Conservation (phyloP, 2,888 invertebrate species). For the Prosopocoilus inquinatus region DNA sequence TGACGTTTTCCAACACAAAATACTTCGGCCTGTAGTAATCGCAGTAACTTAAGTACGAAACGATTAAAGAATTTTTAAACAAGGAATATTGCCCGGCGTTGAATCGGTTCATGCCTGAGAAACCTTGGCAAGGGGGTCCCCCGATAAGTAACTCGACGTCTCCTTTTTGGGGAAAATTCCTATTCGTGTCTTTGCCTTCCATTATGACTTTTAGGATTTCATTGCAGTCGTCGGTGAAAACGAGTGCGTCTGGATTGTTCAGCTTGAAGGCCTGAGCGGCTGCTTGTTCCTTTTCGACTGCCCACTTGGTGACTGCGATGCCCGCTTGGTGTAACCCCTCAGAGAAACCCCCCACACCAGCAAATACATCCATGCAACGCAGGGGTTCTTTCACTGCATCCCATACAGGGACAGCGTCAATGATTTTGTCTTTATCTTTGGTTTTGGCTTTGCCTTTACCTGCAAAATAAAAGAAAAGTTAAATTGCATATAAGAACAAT, state of each 20-base stretch:
- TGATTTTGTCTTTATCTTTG: background rate
- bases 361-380: slow-evolving; percentile 76
- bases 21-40: slow-evolving; percentile 80
- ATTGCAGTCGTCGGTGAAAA: slow-evolving; percentile 84
- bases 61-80: slow-evolving; percentile 83
- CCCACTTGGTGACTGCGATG: slow-evolving; percentile 72
- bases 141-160: slow-evolving; percentile 83
- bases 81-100: slow-evolving; percentile 79
- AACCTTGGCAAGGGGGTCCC: slow-evolving; percentile 88
- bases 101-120: slow-evolving; percentile 87
- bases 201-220: slow-evolving; percentile 66
- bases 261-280: slow-evolving; percentile 78
- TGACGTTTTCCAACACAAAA: slow-evolving; percentile 81
- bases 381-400: slow-evolving; percentile 52
- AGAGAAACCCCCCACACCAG: slow-evolving; percentile 82
- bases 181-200: slow-evolving; percentile 50
- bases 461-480: slow-evolving; percentile 4
- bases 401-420: slow-evolving; percentile 17
- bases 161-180: slow-evolving; percentile 66
- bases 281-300: slow-evolving; percentile 73
- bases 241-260: slow-evolving; percentile 70
- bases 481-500: background rate
- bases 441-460: slow-evolving; percentile 68
- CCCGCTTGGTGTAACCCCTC: slow-evolving; percentile 71
- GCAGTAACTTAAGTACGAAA: slow-evolving; percentile 78